Base-by-base conservation (phyloP, 2,797 vertebrate genomes). In the Cirrhinus mrigala region DNA sequence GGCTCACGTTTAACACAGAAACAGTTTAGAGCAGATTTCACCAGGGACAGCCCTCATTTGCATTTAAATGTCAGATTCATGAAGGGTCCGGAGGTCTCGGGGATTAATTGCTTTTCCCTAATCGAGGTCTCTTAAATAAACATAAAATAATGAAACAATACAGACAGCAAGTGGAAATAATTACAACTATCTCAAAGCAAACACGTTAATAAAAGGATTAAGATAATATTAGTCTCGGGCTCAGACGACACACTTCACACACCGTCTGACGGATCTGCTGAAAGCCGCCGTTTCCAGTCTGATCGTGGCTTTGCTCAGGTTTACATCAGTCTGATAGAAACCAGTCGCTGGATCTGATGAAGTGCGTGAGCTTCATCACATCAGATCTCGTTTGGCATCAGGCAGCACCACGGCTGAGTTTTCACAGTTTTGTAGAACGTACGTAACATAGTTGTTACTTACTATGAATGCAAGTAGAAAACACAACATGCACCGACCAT, bases 121-220 rank as follows among this genome's bases (percentile, higher is more conserved):
- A 81, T 73, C 81, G 16, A 14, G 24, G 14, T 48, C 54, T 60
- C 24, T 46, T 62, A 74, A 82, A 60, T 22, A 73, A 60, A 70
- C 66, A 44, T 69, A 18, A 79, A 75, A 74, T 69, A 79, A 81
- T 56, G 4, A 81, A 87, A 73, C 37, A 52, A 68, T 52, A 5
- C 29, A 18, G 46, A 27, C 16, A 29, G 73, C 58, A 11, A 24
- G 40, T 82, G 88, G 83, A 66, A 89, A 75, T 87, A 80, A 75
- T 64, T 40, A 75, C 12, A 46, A 64, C 27, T 54, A 62, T 56
- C 50, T 22, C 60, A 68, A 60, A 69, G 18, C 48, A 77, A 22
- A 64, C 27, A 29, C 0, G 12, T 11, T 82, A 22, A 74, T 62
- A 33, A 82, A 29, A 50, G 18, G 24, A 73, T 73, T 62, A 60